Evolutionary conservation across 1,140 invertebrate genomes (phyloP), one percentile per base, ranked within the genome.

Genomic region (Drosophila tsacasi): DNA sequence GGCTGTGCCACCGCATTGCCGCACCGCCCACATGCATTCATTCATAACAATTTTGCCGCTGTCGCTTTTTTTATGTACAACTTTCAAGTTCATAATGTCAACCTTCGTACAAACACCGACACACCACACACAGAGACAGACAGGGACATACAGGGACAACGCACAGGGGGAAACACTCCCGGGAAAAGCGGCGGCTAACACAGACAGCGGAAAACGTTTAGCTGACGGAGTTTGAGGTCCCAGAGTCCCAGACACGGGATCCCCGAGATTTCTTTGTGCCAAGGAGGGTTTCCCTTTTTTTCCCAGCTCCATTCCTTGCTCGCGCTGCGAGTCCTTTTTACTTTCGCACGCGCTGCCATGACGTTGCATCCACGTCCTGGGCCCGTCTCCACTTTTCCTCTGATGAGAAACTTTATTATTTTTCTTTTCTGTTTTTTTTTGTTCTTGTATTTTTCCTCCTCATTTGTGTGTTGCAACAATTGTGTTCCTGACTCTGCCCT

Each of bases 51-150:
- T 84, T 80, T 84, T 44, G 39, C 32, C 47, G 47, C 50, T 49
- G 52, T 39, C 46, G 47, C 60, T 59, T 58, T 68, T 49, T 54
- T 62, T 76, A 83, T 62, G 87, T 81, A 89, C 84, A 76, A 90
- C 79, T 90, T 90, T 90, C 85, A 90, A 90, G 85, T 90, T 90
- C 85, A 90, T 90, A 90, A 90, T 90, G 85, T 90, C 85, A 90
- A 90, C 85, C 85, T 90, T 90, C 85, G 79, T 69, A 76, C 75
- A 65, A 21, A 64, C 44, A 64, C 39, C 47, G 13, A 57, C n/a
- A 57, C 37, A 32, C 40, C 7, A 0, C 35, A 50, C 37, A 47
- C 39, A 47, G 23, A 46, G 35, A 61, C 21, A 47, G 3, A 49
- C 47, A 49, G 21, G 15, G 32, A 55, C 19, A 32, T 12, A 54